Conservation (phyloP, 2,113 vertebrate genomes). For the Columbina picui region DNA sequence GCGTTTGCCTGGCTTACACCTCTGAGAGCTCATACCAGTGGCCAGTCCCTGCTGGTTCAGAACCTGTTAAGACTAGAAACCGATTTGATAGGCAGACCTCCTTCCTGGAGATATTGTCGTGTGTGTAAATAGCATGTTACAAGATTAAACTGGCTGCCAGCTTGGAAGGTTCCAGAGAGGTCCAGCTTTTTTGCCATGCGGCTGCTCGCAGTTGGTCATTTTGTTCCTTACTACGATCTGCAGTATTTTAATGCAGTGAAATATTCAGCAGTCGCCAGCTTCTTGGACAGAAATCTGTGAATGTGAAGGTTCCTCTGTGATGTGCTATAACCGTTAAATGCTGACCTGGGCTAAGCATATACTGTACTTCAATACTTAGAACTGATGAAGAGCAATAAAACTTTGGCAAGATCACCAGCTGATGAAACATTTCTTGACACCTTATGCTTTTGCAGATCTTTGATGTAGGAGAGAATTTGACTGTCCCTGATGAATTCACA, state of each 20-base stretch:
- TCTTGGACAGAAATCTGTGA: not conserved
- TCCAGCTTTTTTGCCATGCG: not conserved
- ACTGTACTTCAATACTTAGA: not conserved
- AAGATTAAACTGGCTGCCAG: not conserved
- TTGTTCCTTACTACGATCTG: not conserved
- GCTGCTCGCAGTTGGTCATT: not conserved
- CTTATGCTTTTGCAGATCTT: slow-evolving; percentile 84
- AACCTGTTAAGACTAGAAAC: not conserved
- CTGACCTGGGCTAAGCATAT: not conserved
- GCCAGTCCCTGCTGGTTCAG: not conserved
- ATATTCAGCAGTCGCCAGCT: not conserved
- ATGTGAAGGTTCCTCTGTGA: not conserved
- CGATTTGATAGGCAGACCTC: not conserved
- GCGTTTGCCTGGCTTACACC: not conserved
- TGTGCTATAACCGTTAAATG: not conserved
- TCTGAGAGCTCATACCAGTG: not conserved
- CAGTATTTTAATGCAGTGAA: not conserved
- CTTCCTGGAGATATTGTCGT: slow-evolving; percentile 6
- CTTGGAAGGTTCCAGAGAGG: not conserved
- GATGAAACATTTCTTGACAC: not conserved
- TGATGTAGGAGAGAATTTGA: slow-evolving; percentile 93
- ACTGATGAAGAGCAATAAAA: not conserved
- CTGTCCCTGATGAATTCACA: slow-evolving; percentile 94
- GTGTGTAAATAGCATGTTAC: not conserved
- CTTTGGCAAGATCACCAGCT: not conserved